Base-by-base conservation (phyloP, 2,797 vertebrate species). In the Limnodromus scolopaceus region DNA sequence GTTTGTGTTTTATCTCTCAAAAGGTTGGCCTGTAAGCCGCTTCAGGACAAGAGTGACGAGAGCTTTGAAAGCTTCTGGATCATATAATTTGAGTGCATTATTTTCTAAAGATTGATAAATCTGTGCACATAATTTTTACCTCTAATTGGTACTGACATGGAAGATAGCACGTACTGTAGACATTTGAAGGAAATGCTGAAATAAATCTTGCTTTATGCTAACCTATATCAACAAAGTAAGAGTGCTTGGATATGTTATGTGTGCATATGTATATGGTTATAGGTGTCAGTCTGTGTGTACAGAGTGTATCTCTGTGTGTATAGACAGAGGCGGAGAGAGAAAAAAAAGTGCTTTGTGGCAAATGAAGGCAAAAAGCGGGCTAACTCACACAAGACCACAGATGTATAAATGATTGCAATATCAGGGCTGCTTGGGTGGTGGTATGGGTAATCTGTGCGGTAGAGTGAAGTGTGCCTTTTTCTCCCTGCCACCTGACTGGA, bases 151-250 rank as follows among this genome's bases (percentile, higher is more conserved):
- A 39, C 18, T 58, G 53, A 51, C 12, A 57, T 92, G 23, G 4
- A 55, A 43, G 11, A 7, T 64, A 34, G 18, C n/a, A 58, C 0
- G 0, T 43, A 16, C 23, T 51, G 75, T 87, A 61, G 78, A 25
- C 18, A 27, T 53, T 80, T 34, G 30, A 82, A 92, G 82, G 48
- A 87, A 96, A 87, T 39, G 51, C 36, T 82, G 48, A 39, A 66
- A 53, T 54, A 76, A 36, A 20, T 71, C 25, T 55, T 28, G 16
- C 48, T 87, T 64, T 69, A 34, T 45, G 32, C 53, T 95, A 30
- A 11, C 48, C 10, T 55, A 0, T 32, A 46, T 57, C 22, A 80
- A 28, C 34, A 30, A 48, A 79, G n/a, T 60, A 36, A 32, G 30
- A 66, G 55, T 80, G 68, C 41, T 60, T 36, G 39, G 32, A 28